A percentile compares a stretch with the other conserved stretches of the same genome.
These are phyloP conservation scores for Orius insidiosus DNA, from an alignment of 1,140 invertebrate genomes.

Conservation along the genomic window DNA sequence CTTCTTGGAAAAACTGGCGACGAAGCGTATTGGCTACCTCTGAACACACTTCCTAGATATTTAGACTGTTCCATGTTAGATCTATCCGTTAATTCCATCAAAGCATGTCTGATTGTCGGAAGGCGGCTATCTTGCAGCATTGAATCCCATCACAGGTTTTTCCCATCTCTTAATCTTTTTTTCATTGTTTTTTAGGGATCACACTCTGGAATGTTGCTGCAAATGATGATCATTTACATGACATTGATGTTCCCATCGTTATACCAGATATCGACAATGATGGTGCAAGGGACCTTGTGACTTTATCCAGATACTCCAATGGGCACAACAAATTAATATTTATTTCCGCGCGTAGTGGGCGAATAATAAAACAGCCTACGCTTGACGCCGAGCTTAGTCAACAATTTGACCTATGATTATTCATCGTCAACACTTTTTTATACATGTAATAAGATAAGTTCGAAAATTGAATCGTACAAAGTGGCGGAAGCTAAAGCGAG, in stretches of 20 bases:
- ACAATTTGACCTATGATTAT: slow-evolving; percentile 13
- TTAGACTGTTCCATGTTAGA: slow-evolving; percentile 53
- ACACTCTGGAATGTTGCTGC: slow-evolving; percentile 25
- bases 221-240: slow-evolving; percentile 36
- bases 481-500: background rate
- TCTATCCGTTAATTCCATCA: slow-evolving; percentile 44
- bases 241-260: slow-evolving; percentile 49
- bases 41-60: slow-evolving; percentile 40
- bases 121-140: slow-evolving; percentile 42
- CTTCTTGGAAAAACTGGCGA: slow-evolving; percentile 41
- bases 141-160: slow-evolving; percentile 46
- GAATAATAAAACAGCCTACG: slow-evolving; percentile 23
- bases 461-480: too few species aligned
- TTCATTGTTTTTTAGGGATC: slow-evolving; percentile 14
- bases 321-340: slow-evolving; percentile 39
- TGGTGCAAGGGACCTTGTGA: slow-evolving; percentile 44
- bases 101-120: slow-evolving; percentile 55
- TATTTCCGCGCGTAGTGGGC: slow-evolving; percentile 43
- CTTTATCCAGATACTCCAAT: slow-evolving; percentile 26
- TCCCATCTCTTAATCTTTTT: background rate
- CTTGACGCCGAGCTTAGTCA: slow-evolving; percentile 1
- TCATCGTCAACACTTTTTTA: slow-evolving; percentile 23
- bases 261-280: slow-evolving; percentile 53
- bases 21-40: slow-evolving; percentile 43
- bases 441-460: slow-evolving; percentile 18